Conservation (phyloP, 2,113 vertebrate species). For the Platichthys stellatus region DNA sequence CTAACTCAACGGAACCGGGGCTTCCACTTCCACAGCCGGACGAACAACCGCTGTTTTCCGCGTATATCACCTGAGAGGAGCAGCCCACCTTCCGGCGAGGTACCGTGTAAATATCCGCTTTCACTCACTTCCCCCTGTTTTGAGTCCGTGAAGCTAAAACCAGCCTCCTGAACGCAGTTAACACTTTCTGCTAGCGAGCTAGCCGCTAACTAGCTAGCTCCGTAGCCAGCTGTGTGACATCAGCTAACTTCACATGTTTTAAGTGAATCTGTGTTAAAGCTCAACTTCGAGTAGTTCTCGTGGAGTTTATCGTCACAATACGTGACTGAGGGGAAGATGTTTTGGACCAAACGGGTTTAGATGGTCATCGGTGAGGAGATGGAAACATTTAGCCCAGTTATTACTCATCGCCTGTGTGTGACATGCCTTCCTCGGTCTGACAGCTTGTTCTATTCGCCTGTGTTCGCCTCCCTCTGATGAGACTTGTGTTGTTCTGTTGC, state of each 20-base stretch:
- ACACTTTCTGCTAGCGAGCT: conserved; percentile 15
- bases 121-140: neutral
- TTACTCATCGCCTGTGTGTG: conserved; percentile 56
- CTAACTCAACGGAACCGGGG: conserved; percentile 30
- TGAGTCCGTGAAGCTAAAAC: conserved; percentile 6
- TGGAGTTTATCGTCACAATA: neutral
- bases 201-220: conserved; percentile 55
- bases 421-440: conserved; percentile 27
- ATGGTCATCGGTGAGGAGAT: conserved; percentile 23
- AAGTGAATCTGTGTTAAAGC: neutral
- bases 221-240: conserved; percentile 48
- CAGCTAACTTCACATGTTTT: neutral
- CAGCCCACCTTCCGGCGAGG: conserved; percentile 42
- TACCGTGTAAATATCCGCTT: conserved; percentile 9
- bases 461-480: conserved; percentile 7
- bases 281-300: neutral
- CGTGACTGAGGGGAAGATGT: neutral
- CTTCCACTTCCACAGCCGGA: conserved; percentile 18
- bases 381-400: conserved; percentile 64
- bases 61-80: conserved; percentile 17
- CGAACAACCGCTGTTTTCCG: neutral
- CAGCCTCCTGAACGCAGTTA: conserved; percentile 14
- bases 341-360: conserved; percentile 18
- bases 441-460: conserved; percentile 18
- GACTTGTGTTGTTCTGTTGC: conserved; percentile 34